Conservation (phyloP, 2,888 invertebrate genomes). For the Ceratothoa steindachneri region DNA sequence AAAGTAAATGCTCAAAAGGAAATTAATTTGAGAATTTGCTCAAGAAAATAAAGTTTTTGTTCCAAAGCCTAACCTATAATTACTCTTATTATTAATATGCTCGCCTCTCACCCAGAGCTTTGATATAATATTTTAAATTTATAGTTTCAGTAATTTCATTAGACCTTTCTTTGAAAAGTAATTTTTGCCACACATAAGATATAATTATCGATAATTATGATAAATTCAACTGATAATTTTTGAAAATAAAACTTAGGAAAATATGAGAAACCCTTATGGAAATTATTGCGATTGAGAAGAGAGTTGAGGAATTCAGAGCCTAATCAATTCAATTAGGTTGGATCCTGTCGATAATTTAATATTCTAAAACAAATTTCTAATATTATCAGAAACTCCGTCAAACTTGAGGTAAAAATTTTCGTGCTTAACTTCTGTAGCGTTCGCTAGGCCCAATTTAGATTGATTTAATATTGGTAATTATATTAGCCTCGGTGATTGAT, state of each 20-base stretch:
- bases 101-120: not conserved
- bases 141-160: slow-evolving; percentile 2
- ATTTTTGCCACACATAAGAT: not conserved
- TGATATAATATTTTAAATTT: not conserved
- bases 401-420: slow-evolving; percentile 1
- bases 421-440: slow-evolving; percentile 9
- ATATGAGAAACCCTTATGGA: not conserved
- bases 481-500: slow-evolving; percentile 45
- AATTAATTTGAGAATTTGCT: no score
- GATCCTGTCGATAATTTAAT: slow-evolving; percentile 12
- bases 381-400: slow-evolving; percentile 8
- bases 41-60: no score
- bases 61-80: not conserved
- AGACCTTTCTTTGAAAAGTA: not conserved
- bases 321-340: slow-evolving; percentile 8
- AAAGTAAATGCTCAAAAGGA: no score
- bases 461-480: slow-evolving; percentile 48
- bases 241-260: not conserved
- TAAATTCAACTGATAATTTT: slow-evolving; percentile 11
- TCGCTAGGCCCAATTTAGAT: slow-evolving; percentile 37
- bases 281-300: not conserved
- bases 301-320: slow-evolving; percentile 7
- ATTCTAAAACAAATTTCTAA: slow-evolving; percentile 15
- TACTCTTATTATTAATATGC: not conserved
- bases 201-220: slow-evolving; percentile 10